Evolutionary conservation across 2,888 invertebrate genomes (phyloP), one percentile per base, ranked within the genome.

Genomic region (Archaeoteleia sp.): DNA sequence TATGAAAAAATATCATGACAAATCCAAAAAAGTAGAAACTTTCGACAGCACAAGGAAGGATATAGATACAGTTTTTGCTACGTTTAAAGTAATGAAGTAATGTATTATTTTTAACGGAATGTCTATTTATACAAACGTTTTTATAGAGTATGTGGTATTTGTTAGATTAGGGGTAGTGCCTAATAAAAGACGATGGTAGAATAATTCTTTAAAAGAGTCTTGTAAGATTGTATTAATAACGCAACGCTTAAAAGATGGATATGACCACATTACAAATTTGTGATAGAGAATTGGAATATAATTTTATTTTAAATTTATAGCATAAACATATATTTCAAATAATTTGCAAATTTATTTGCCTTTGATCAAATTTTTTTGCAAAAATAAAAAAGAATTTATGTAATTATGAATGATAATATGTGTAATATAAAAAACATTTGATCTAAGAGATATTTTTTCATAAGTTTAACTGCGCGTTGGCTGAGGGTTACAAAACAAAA

Each of bases 121-220:
- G 54, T 62, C 3, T 20, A 20, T 20, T 20, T 20, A 5, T 20
- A 20, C 20, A 29, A 8, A 29, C 7, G 7, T 61, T 67, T 43
- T 57, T 57, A 43, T 45, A 53, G 46, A 53, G 39, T 61, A 54
- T 48, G 45, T 61, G 55, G 51, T 74, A 74, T 76, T 78, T 71
- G 75, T 80, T 81, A 79, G 80, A 72, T 68, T 82, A 80, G 78
- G 75, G 79, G 79, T 82, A 82, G 81, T 82, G 82, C 82, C 82
- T 82, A 82, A 80, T 67, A 40, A 49, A 39, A 62, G 71, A 74
- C 67, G 76, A 74, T 74, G 73, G 71, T 70, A 72, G 73, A 72
- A 72, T 78, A 74, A 74, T 75, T 73, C 30, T 42, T 25, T 12
- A 55, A 43, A 27, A 32, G 20, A 9, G 20, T 1, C 9, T 37